Percentiles rank a stretch among this genome's conserved stretches.
These are phyloP conservation scores for Drosophila ohnishii DNA, from an alignment of 1,140 invertebrate species.

Conservation along the genomic window DNA sequence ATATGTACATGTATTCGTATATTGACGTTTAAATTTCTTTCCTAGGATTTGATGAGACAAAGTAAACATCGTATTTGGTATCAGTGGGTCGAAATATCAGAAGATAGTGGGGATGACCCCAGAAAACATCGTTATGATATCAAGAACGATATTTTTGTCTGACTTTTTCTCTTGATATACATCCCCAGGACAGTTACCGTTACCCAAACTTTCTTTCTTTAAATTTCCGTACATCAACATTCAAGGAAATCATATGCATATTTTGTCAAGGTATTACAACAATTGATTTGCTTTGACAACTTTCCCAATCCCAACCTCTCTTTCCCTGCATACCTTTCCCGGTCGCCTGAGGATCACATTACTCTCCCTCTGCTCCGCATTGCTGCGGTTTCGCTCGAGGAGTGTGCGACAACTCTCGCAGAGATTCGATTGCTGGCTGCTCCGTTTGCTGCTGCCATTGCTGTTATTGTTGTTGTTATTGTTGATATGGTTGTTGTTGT, in stretches of 20 bases:
- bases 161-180: background rate
- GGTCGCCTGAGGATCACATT: slow-evolving; percentile 50
- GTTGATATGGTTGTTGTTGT: slow-evolving; percentile 34
- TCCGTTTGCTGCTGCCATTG: slow-evolving; percentile 32
- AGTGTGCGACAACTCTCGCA: slow-evolving; percentile 74
- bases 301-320: background rate
- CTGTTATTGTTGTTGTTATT: slow-evolving; percentile 40
- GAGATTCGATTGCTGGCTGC: slow-evolving; percentile 59
- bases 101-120: background rate
- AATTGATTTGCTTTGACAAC: slow-evolving; percentile 4
- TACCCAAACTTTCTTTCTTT: background rate
- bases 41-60: too few species aligned
- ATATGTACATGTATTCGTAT: too few species aligned
- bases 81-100: background rate
- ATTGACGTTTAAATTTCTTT: too few species aligned
- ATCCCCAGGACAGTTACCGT: background rate
- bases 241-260: background rate
- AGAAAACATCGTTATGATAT: background rate
- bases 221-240: background rate
- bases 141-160: background rate
- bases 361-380: slow-evolving; percentile 58
- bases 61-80: too few species aligned
- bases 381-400: slow-evolving; percentile 71
- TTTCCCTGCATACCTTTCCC: slow-evolving; percentile 43
- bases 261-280: background rate